A percentile compares a stretch with the other conserved stretches of the same genome.
phyloP scores from a whole-genome alignment of 2,113 vertebrate genomes.

The Ceyx melanurus region DNA sequence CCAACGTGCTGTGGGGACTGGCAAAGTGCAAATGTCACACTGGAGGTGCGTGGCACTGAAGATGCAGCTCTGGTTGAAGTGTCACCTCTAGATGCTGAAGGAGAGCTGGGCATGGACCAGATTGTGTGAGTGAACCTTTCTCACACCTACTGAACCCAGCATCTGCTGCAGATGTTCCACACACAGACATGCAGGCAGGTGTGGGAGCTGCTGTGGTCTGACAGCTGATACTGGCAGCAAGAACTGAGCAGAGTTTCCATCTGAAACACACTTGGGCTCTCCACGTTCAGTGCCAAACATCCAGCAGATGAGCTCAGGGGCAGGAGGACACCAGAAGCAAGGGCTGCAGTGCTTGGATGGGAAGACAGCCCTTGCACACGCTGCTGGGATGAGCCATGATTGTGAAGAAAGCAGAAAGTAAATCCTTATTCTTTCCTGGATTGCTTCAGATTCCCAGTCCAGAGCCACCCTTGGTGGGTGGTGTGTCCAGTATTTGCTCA shows the following conservation, averaged over 20 bases:
- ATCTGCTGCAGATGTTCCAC: neutral
- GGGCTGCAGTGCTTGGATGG: neutral
- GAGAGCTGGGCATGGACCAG: neutral
- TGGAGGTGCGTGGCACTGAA: neutral
- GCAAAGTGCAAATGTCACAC: constrained; percentile 38
- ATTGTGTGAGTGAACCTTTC: neutral
- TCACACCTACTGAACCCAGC: constrained; percentile 5
- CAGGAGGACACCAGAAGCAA: neutral
- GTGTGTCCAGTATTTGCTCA: neutral
- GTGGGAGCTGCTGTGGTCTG: neutral
- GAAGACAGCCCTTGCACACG: neutral
- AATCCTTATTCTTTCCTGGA: neutral
- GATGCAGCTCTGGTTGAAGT: neutral
- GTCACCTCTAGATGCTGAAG: neutral
- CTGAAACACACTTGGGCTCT: neutral
- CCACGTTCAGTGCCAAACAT: neutral
- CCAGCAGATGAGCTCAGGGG: fast-evolving
- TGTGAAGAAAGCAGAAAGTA: neutral
- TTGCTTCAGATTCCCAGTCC: neutral
- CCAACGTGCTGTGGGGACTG: constrained; percentile 39
- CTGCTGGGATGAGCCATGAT: neutral
- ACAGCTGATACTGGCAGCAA: neutral
- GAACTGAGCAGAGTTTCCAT: neutral
- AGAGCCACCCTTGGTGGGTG: neutral
- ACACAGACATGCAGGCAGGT: fast-evolving